Percentiles rank a stretch among this genome's conserved stretches.
Conservation (phyloP, 2,113 vertebrate species). For the Suncus etruscus region DNA sequence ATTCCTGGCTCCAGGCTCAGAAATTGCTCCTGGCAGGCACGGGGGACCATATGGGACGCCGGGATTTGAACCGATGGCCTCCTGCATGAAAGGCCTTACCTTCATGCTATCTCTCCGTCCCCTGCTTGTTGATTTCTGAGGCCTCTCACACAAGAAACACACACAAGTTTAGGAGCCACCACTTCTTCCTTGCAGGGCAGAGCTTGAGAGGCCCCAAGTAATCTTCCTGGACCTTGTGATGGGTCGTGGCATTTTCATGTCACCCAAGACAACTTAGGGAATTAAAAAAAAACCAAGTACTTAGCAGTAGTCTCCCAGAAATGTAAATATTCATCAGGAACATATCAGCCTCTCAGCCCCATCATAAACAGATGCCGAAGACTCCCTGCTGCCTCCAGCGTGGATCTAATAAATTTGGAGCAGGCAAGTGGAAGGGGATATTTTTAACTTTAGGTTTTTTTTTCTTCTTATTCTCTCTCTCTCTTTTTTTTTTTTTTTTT, state of each 20-base stretch:
- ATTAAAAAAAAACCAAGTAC: constrained; percentile 52
- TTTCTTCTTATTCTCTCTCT: no score
- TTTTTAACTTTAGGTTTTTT: constrained; percentile 72
- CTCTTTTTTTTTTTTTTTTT: no score
- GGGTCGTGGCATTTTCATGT: not conserved
- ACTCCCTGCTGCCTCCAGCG: constrained; percentile 67
- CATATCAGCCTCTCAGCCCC: constrained; percentile 55
- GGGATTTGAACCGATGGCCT: no score
- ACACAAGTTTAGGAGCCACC: not conserved
- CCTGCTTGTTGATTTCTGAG: no score
- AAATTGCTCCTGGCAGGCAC: no score
- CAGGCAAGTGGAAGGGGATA: constrained; percentile 67
- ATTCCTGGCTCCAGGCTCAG: no score
- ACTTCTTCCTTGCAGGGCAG: not conserved
- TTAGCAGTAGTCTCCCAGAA: constrained; percentile 31
- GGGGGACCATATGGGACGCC: no score
- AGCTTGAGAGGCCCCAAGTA: not conserved
- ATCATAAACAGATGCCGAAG: constrained; percentile 6
- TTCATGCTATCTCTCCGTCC: no score
- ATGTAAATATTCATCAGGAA: constrained; percentile 77
- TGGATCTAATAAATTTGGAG: constrained; percentile 81
- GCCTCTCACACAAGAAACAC: not conserved
- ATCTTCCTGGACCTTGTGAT: not conserved
- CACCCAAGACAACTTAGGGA: not conserved
- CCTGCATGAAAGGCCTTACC: no score